These are phyloP conservation scores for Napeogenes sylphis DNA, from an alignment of 2,888 invertebrate species.

Conservation along the genomic window DNA sequence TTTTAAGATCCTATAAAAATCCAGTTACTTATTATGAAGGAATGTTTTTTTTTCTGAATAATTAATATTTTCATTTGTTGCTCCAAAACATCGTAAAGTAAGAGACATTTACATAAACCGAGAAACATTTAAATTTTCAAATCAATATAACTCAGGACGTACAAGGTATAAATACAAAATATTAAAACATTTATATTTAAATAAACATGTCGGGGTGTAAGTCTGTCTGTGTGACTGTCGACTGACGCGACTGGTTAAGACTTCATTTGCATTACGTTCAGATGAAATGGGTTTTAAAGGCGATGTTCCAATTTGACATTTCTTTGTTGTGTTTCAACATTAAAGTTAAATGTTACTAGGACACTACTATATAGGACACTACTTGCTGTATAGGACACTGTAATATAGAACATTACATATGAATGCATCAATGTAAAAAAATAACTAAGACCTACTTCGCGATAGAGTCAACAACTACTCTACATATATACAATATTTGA, in stretches of 20 bases:
- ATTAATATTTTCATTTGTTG: background rate
- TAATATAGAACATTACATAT: no score
- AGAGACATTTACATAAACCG: constrained; percentile 1
- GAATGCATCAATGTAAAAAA: no score
- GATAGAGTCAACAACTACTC: no score
- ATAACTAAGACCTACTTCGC: no score
- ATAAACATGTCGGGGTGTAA: constrained; percentile 64
- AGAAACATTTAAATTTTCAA: constrained; percentile 23
- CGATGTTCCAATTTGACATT: background rate
- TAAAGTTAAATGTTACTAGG: constrained; percentile 16
- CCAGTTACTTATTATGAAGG: no score
- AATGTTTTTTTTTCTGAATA: background rate
- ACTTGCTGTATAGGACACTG: no score
- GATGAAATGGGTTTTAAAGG: constrained; percentile 11
- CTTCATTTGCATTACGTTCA: constrained; percentile 47
- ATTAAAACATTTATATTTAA: constrained; percentile 68
- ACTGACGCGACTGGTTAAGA: constrained; percentile 44
- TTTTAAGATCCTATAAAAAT: no score
- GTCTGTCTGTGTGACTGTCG: constrained; percentile 48
- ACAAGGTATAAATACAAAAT: constrained; percentile 59
- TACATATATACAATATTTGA: no score
- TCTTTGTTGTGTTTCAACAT: constrained; percentile 11
- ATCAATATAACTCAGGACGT: constrained; percentile 39
- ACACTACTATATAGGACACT: background rate
- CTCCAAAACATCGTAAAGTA: constrained; percentile 12